Percentiles rank a stretch among this genome's conserved stretches.
Evolutionary conservation across 2,113 vertebrate species (phyloP).

Genomic region (Corynorhinus townsendii): DNA sequence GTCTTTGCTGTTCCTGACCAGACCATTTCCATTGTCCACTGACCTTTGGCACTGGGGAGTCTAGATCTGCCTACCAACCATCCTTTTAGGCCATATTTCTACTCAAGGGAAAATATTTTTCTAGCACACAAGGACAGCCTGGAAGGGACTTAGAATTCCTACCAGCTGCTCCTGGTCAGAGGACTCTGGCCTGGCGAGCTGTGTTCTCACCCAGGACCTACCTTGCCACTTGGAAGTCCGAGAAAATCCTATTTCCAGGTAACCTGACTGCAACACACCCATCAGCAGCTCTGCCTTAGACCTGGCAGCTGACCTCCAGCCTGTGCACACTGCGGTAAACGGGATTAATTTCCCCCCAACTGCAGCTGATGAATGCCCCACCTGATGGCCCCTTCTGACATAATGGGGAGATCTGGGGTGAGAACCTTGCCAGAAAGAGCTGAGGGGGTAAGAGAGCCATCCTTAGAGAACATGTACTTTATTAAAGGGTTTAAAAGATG

Average conservation of each 20-base stretch:
- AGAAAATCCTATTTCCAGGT: background rate
- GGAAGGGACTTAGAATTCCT: background rate
- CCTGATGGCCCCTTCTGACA: background rate
- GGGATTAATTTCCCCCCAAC: fast-evolving
- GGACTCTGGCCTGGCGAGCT: background rate
- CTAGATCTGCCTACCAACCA: background rate
- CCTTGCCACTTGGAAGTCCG: background rate
- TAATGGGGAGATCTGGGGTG: background rate
- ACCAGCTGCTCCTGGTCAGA: background rate
- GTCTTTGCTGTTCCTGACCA: conserved; percentile 90
- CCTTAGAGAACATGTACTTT: background rate
- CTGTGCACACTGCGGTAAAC: background rate
- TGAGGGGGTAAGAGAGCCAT: background rate
- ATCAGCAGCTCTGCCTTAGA: background rate
- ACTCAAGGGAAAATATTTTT: background rate
- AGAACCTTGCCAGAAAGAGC: background rate
- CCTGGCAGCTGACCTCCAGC: background rate
- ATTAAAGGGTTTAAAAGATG: conserved; percentile 51
- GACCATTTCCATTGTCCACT: conserved; percentile 78
- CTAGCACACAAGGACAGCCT: background rate
- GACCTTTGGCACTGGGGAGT: conserved; percentile 21
- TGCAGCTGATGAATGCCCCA: background rate
- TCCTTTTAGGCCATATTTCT: background rate
- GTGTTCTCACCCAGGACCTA: background rate
- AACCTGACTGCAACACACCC: background rate